These are phyloP conservation scores for Pontoporia blainvillei DNA, from an alignment of 2,113 vertebrate species.

Conservation along the genomic window DNA sequence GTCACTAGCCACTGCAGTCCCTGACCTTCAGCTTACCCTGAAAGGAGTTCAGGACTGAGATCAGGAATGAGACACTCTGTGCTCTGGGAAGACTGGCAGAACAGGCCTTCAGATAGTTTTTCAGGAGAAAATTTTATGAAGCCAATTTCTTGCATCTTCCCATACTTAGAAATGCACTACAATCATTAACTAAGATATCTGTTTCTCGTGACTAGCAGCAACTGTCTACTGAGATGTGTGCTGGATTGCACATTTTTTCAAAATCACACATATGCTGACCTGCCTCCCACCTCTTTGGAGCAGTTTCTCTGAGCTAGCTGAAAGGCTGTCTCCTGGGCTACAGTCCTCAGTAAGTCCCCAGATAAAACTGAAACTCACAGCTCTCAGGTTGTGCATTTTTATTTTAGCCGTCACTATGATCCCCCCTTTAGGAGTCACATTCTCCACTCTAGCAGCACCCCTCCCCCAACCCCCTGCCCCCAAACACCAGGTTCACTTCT, in stretches of 20 bases:
- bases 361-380: not conserved
- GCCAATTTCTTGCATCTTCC: not conserved
- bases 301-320: not conserved
- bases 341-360: not conserved
- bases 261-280: not conserved
- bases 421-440: not conserved
- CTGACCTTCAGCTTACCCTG: not conserved
- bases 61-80: not conserved
- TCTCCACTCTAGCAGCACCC: not conserved
- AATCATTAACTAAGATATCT: not conserved
- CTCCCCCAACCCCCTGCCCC: fast-evolving
- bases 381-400: not conserved
- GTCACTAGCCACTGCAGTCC: not conserved
- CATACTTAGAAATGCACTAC: not conserved
- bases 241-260: too few species aligned
- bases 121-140: not conserved
- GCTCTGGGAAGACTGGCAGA: not conserved
- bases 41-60: not conserved
- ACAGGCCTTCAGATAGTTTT: not conserved
- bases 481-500: not conserved
- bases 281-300: not conserved
- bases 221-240: not conserved
- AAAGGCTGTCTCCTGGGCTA: not conserved
- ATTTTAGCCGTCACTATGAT: not conserved
- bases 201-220: not conserved